phyloP scores from a whole-genome alignment of 2,113 vertebrate genomes.

The Penelope pileata region DNA sequence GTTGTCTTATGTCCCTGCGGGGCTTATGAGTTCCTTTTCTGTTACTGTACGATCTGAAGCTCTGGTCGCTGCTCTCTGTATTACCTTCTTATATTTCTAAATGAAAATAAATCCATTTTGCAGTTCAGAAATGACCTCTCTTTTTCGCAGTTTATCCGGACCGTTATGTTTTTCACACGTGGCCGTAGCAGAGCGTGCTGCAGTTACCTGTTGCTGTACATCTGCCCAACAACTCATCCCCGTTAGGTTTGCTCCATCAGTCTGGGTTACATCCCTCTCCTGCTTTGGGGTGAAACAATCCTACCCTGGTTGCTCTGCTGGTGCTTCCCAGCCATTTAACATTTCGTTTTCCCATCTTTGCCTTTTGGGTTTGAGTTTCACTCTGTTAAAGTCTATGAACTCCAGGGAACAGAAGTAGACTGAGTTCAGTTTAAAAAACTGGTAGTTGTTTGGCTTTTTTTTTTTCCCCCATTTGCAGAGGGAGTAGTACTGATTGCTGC shows the following conservation, averaged over 20 bases:
- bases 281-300: neutral
- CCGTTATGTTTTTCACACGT: neutral
- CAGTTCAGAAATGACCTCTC: neutral
- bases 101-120: conserved; percentile 60
- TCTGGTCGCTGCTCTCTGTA: conserved; percentile 45
- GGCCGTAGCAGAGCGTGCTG: too few species aligned
- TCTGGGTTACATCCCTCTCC: neutral
- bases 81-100: conserved; percentile 67
- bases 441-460: neutral
- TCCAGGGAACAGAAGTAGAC: neutral
- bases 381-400: neutral
- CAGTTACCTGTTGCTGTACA: neutral
- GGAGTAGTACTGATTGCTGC: neutral
- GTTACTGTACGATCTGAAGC: conserved; percentile 55
- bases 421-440: neutral
- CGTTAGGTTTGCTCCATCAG: neutral
- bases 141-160: neutral
- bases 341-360: neutral
- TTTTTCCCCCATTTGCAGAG: neutral
- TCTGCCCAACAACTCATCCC: neutral
- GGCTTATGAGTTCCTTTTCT: conserved; percentile 63
- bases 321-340: neutral
- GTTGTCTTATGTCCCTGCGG: conserved; percentile 62
- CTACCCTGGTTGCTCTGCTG: neutral
- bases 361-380: neutral